Base-by-base conservation (phyloP, 2,797 vertebrate genomes). In the Ateles fusciceps region DNA sequence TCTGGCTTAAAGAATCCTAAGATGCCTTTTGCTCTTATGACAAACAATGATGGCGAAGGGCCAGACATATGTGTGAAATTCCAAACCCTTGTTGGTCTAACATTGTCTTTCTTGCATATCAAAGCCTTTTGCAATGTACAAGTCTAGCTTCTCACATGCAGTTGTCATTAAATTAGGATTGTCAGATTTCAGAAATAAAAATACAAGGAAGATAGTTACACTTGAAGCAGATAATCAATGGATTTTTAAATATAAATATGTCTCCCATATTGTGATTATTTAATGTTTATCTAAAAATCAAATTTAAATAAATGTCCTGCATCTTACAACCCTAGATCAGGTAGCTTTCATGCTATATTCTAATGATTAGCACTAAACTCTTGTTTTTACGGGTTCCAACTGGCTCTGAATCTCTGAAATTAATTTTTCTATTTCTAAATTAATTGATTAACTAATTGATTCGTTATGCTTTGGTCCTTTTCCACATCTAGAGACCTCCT, bases 61-160 rank as follows among this genome's bases (percentile, higher is more conserved):
- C 0, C 12, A 75, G 79, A 92, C 7, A 64, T 80, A 84, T 26
- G 4, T 59, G 14, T 93, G 1, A 89, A 85, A 84, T 42, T 22
- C 14, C 9, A 89, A 92, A 42, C 1, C 0, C 9, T 68, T 6
- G 12, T 44, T 22, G 12, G 2, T 91, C 9, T 85, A 39, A 78
- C 50, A 15, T 17, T 39, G 26, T 33, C 22, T 88, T 10, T 78
- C 57, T 85, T 39, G 5, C 1, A 50, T 33, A 76, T 72, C 17
- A 4, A 78, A 52, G 1, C 1, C 26, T 42, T 1, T 4, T 4
- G 3, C 0, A 42, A 8, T 24, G 0, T 11, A 64, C 7, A 81
- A 50, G 13, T 36, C 24, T 79, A 26, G 22, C 12, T 85, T 42
- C 24, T 79, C 24, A 48, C 4, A 52, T 0, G 8, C 1, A 30